Base-by-base conservation (phyloP, 2,797 vertebrate species). In the Acanthis flammea region DNA sequence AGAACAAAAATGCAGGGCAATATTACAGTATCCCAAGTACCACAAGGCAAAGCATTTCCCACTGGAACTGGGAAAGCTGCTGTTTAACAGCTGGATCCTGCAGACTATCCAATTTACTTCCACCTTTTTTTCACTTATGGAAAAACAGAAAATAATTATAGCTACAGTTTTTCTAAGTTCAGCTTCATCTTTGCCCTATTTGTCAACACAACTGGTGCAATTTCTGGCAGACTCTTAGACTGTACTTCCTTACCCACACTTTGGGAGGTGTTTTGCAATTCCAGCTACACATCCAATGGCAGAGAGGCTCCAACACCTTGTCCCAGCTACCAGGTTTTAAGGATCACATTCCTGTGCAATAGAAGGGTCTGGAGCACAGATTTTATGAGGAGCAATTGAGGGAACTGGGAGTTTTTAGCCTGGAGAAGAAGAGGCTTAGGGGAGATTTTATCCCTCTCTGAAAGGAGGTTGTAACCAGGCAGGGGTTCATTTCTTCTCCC, bases 31-130 rank as follows among this genome's bases (percentile, higher is more conserved):
- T 50, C 21, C 47, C 0, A 0, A 50, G 45, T 31, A 65, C 33
- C 24, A 55, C 0, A 1, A 48, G 65, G 58, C 76, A 89, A 84
- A 94, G 39, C 7, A 8, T 78, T 93, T 81, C 77, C 70, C 23
- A 37, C 23, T 41, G 31, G 51, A 68, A 35, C 62, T 77, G 61
- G 65, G 61, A 77, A 80, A 94, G 22, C n/a, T 81, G 90, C 18
- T 78, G 30, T 50, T 86, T 67, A 92, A 77, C 88, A 86, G 76
- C 82, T 92, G 73, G 65, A 74, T 96, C 50, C 50, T 54, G 58
- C 47, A 84, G 39, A 80, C 28, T 50, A 50, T 80, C 45, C 22
- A 21, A 51, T 84, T 93, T 90, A 19, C 53, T 90, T 67, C 42
- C 60, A 37, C 31, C 12, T 14, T 44, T 76, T 76, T 80, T 47